phyloP scores from a whole-genome alignment of 1,140 invertebrate genomes.

The Drosophila pruinosa region DNA sequence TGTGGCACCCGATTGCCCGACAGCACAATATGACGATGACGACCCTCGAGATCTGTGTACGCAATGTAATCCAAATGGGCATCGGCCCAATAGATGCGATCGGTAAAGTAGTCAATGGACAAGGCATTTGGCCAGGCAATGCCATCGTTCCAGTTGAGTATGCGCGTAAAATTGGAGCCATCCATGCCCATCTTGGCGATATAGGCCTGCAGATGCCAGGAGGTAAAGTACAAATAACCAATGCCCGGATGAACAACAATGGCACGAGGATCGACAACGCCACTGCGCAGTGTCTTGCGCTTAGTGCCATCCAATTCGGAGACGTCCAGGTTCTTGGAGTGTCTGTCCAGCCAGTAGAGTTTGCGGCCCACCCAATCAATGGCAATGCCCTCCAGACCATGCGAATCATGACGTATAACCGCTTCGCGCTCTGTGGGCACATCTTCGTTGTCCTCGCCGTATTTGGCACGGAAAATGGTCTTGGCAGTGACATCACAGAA shows the following conservation, averaged over 20 bases:
- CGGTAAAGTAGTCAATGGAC: slow-evolving; percentile 98
- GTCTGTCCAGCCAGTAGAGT: slow-evolving; percentile 98
- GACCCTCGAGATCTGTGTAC: slow-evolving; percentile 94
- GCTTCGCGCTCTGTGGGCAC: slow-evolving; percentile 87
- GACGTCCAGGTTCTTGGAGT: slow-evolving; percentile 96
- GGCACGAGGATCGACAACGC: slow-evolving; percentile 95
- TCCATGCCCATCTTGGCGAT: slow-evolving; percentile 99
- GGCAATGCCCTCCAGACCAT: slow-evolving; percentile 97
- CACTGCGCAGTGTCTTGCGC: slow-evolving; percentile 92
- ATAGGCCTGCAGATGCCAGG: slow-evolving; percentile 97
- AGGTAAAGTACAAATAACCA: slow-evolving; percentile 97
- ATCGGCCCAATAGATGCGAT: slow-evolving; percentile 98
- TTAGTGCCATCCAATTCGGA: slow-evolving; percentile 96
- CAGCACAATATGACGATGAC: slow-evolving; percentile 91
- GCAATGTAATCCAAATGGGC: slow-evolving; percentile 99
- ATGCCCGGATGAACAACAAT: slow-evolving; percentile 97
- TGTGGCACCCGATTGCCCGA: slow-evolving; percentile 93
- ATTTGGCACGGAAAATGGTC: slow-evolving; percentile 91
- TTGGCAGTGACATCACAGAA: slow-evolving; percentile 98
- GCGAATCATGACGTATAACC: slow-evolving; percentile 95
- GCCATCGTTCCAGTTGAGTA: slow-evolving; percentile 96
- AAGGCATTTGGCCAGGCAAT: slow-evolving; percentile 99
- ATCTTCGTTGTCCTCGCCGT: slow-evolving; percentile 82
- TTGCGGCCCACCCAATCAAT: slow-evolving; percentile 98
- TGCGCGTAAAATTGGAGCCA: slow-evolving; percentile 94